These are phyloP conservation scores for Agrotis exclamationis DNA, from an alignment of 2,888 invertebrate species.

Conservation along the genomic window DNA sequence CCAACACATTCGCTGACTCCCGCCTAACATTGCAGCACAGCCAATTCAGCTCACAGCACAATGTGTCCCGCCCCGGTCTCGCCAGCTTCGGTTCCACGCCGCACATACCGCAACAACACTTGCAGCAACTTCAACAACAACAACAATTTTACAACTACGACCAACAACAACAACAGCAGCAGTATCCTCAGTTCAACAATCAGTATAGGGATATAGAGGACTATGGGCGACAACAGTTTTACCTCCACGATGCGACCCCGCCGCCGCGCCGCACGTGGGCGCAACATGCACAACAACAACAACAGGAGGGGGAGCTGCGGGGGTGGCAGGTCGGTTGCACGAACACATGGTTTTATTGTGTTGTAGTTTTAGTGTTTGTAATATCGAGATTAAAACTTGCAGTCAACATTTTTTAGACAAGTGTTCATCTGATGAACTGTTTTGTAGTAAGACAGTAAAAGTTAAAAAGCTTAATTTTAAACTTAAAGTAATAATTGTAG, in stretches of 20 bases:
- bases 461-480: neutral
- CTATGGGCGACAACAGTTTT: slow-evolving; percentile 92
- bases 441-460: no score
- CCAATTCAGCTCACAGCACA: slow-evolving; percentile 91
- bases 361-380: slow-evolving; percentile 2
- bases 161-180: slow-evolving; percentile 55
- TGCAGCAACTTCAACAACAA: slow-evolving; percentile 63
- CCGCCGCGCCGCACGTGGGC: slow-evolving; percentile 93
- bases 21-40: slow-evolving; percentile 84
- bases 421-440: no score
- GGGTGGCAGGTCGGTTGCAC: slow-evolving; percentile 85
- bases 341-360: slow-evolving; percentile 21
- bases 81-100: slow-evolving; percentile 88
- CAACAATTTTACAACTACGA: slow-evolving; percentile 76
- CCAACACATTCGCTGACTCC: slow-evolving; percentile 64
- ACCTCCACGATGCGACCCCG: slow-evolving; percentile 93
- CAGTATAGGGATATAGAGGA: slow-evolving; percentile 80
- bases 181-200: slow-evolving; percentile 62
- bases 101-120: slow-evolving; percentile 83
- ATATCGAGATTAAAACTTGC: neutral
- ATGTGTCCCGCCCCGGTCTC: slow-evolving; percentile 82
- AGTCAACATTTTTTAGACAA: no score
- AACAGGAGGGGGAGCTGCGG: slow-evolving; percentile 90
- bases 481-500: neutral
- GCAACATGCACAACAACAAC: slow-evolving; percentile 86